Evolutionary conservation across 1,140 invertebrate genomes (phyloP).

Genomic region (Drosophila erecta): DNA sequence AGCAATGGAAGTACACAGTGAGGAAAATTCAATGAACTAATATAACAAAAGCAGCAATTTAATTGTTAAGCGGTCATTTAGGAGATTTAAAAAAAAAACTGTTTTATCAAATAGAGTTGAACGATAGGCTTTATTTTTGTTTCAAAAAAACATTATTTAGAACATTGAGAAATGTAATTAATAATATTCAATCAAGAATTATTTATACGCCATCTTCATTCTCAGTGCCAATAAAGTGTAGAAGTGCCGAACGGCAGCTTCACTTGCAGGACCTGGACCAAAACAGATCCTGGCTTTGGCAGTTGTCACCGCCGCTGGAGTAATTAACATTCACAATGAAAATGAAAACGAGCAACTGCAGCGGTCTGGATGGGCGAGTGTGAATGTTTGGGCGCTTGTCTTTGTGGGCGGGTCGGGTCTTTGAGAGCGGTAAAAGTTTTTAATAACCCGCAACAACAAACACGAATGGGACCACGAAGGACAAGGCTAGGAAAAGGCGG

Average conservation of each 20-base stretch:
- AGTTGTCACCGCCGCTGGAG: constrained; percentile 54
- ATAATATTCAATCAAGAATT: too few relatives aligned
- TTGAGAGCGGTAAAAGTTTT: constrained; percentile 63
- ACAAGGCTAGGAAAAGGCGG: background rate
- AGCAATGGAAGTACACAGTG: background rate
- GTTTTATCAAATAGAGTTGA: too few relatives aligned
- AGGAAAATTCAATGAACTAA: background rate
- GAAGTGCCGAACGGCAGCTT: constrained; percentile 2
- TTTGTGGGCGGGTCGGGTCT: constrained; percentile 13
- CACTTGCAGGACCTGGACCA: constrained; percentile 4
- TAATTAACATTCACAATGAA: constrained; percentile 78
- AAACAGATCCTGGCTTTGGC: constrained; percentile 36
- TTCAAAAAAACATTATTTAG: too few relatives aligned
- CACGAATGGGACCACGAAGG: constrained; percentile 31
- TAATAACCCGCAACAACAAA: constrained; percentile 77
- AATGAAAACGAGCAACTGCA: constrained; percentile 72
- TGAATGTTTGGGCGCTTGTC: background rate
- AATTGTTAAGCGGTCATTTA: background rate
- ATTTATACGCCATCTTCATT: background rate
- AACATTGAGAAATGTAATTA: too few relatives aligned
- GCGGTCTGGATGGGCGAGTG: constrained; percentile 4
- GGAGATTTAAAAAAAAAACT: too few relatives aligned
- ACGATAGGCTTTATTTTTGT: too few relatives aligned
- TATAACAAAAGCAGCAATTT: background rate
- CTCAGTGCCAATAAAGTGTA: background rate